phyloP scores from a whole-genome alignment of 2,888 invertebrate species.

The Chesias legatella region DNA sequence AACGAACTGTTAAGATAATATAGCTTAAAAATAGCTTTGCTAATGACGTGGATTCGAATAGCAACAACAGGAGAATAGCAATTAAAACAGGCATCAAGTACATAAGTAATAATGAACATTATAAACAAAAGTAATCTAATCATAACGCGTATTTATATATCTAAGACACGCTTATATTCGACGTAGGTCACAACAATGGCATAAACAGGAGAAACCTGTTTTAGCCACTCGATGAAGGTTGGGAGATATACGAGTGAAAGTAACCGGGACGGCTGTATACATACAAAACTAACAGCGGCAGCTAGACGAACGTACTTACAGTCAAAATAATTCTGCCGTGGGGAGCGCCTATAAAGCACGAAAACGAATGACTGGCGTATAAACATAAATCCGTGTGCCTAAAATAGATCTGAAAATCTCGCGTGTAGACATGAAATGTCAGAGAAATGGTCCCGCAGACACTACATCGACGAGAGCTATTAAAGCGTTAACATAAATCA shows the following conservation, averaged over 20 bases:
- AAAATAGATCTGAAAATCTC: conserved; percentile 24
- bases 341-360: conserved; percentile 28
- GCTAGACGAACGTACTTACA: conserved; percentile 28
- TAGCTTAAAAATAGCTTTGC: too few species aligned
- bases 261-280: conserved; percentile 31
- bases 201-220: conserved; percentile 43
- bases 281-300: conserved; percentile 29
- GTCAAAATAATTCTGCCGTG: conserved; percentile 26
- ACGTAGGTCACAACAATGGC: conserved; percentile 29
- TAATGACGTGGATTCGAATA: too few species aligned
- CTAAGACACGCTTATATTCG: conserved; percentile 10
- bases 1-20: too few species aligned
- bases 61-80: too few species aligned
- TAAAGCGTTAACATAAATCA: conserved; percentile 12
- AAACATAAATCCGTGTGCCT: conserved; percentile 19
- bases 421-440: conserved; percentile 21
- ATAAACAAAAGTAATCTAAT: background rate
- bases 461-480: conserved; percentile 5
- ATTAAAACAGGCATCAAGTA: too few species aligned
- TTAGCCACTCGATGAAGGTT: conserved; percentile 41
- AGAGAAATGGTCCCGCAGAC: conserved; percentile 14
- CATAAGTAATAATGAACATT: too few species aligned
- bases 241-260: conserved; percentile 51
- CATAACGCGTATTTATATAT: conserved; percentile 3
- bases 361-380: conserved; percentile 21